Evolutionary conservation across 2,113 vertebrate species (phyloP).

Genomic region (Sialia sialis): DNA sequence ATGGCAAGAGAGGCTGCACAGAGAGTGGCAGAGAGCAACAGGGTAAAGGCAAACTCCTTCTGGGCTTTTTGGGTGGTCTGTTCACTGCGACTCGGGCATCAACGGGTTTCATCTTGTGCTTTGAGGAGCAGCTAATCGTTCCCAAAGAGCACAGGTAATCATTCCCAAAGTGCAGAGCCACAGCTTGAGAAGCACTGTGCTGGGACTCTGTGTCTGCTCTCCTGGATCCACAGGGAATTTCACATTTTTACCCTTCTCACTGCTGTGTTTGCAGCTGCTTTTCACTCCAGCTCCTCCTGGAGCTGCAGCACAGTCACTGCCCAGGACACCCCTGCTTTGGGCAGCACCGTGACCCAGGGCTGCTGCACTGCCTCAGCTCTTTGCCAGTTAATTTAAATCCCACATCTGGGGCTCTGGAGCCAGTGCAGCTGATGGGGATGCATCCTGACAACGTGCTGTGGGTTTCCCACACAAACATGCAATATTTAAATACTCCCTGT

Average conservation of each 20-base stretch:
- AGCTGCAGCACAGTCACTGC: neutral
- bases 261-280: neutral
- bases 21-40: slow-evolving; percentile 83
- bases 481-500: neutral
- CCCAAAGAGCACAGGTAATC: neutral
- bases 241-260: neutral
- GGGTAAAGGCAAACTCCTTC: slow-evolving; percentile 70
- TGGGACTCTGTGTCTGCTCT: neutral
- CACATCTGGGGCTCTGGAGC: neutral
- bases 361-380: neutral
- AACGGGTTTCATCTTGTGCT: accelerated
- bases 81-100: accelerated
- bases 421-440: neutral
- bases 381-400: neutral
- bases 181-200: neutral
- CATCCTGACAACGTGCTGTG: neutral
- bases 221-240: neutral
- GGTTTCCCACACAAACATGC: neutral
- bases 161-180: neutral
- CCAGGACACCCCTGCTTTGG: neutral
- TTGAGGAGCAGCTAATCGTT: neutral
- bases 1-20: slow-evolving; percentile 96
- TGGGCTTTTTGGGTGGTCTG: too few species aligned
- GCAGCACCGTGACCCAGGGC: neutral
- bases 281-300: neutral